Base-by-base conservation (phyloP, 1,140 invertebrate species). In the Diplogasteroides magnus region DNA sequence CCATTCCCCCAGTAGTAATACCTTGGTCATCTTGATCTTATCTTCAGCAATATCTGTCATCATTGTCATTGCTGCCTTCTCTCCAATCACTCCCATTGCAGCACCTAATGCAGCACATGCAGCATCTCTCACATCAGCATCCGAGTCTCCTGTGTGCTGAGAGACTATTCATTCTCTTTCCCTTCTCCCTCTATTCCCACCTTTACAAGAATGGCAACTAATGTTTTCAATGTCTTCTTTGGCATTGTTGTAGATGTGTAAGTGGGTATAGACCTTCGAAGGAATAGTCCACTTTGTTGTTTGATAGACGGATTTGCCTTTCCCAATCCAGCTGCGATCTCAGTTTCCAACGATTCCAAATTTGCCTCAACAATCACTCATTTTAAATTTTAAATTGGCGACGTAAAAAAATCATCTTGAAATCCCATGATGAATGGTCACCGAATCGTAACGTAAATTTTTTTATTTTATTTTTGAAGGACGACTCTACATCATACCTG, bases 241-340 rank as follows among this genome's bases (percentile, higher is more conserved):
- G 90, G 94, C 31, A 95, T 86, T 27, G 89, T 88, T 0, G 88
- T 84, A 0, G 92, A 89, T 60, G 90, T 90, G 23, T 90, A 92
- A 75, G 88, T 88, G 25, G 89, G 86, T 76, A 97, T 90, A 48
- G 89, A 89, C 68, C 94, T 86, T 0, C 91, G 87, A 60, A 98
- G 82, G 83, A 96, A 98, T n/a, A 88, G 82, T 0, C 91, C 89
- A 1, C 91, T 94, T 86, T 98, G 94, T 0, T 91, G 88, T 84
- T 95, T 96, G 0, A 98, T 91, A 14, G 88, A 88, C 0, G 94
- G 95, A 86, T 97, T 97, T 85, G 98, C 97, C 83, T 94, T 95
- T 62, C 61, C 90, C 55, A 98, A 86, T 0, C 91, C 90, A 71
- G 89, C 89, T 0, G 91, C 75, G 23, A 90, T 85, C 77, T 94